Evolutionary conservation across 2,888 invertebrate genomes (phyloP), one percentile per base, ranked within the genome.

Genomic region (Baccha elongata): DNA sequence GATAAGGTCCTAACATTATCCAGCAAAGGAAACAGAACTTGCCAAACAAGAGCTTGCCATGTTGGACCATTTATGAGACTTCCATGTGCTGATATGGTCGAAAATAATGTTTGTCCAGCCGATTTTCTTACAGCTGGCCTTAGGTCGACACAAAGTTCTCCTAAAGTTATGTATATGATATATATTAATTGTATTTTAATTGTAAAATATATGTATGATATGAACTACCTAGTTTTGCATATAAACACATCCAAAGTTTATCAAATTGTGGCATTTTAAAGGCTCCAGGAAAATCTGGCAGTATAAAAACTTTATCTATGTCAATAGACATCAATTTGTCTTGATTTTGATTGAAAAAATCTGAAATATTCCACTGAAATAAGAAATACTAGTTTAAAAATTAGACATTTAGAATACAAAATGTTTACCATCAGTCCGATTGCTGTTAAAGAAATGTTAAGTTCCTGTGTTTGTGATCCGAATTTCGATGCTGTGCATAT

Each of bases 341-440:
- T 88, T 97, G 96, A 90, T 98, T 98, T 93, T 98, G 98, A 92
- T 96, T 98, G 87, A 99, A 95, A 90, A 98, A 98, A 91, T 99
- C 99, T 0, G 98, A 98, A 87, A 99, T 98, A 90, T 99, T 99
- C 99, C 99, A 99, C 98, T 98, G n/a, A n/a, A n/a, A 92, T 86
- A 84, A 21, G 48, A 52, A 68, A 50, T 55, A 55, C 1, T 2
- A 29, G 7, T 23, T 29, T 53, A 44, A 74, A 42, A 53, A 42
- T 37, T 40, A 44, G 11, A 23, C 3, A 7, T 5, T 40, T 15
- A 13, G 13, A 23, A 37, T 23, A 2, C 23, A 23, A 23, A 32
- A 19, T 50, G 73, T 89, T 89, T 90, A 98, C 98, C 97, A 99
- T 96, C 62, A 98, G 92, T 15, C 99, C 99, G 62, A 99, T 97